A percentile compares a stretch with the other conserved stretches of the same genome.
Evolutionary conservation across 2,888 invertebrate species (phyloP).

Genomic region (Synergus umbraculus): DNA sequence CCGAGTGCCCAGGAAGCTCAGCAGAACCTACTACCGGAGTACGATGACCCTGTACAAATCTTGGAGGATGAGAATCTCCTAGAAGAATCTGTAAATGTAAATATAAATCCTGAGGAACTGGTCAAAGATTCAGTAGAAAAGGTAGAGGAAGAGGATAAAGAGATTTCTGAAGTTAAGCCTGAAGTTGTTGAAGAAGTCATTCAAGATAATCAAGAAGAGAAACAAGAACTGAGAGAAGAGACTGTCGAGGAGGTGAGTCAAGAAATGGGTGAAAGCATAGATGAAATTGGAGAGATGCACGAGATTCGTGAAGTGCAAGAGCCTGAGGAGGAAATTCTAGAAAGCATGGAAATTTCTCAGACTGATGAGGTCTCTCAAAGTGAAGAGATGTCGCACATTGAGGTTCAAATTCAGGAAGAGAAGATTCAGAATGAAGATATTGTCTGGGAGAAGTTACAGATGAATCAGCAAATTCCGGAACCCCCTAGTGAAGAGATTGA

Average conservation of each 20-base stretch:
- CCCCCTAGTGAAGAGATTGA: slow-evolving; percentile 21
- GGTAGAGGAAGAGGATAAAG: slow-evolving; percentile 42
- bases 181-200: slow-evolving; percentile 46
- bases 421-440: slow-evolving; percentile 20
- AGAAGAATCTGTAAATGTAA: slow-evolving; percentile 53
- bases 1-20: slow-evolving; percentile 51
- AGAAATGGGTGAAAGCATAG: slow-evolving; percentile 41
- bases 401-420: background rate
- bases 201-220: slow-evolving; percentile 57
- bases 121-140: slow-evolving; percentile 49
- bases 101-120: slow-evolving; percentile 54
- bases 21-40: slow-evolving; percentile 56
- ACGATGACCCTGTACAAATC: slow-evolving; percentile 56
- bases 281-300: slow-evolving; percentile 32
- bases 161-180: slow-evolving; percentile 41
- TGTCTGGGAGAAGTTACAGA: slow-evolving; percentile 31
- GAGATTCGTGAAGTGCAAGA: slow-evolving; percentile 41
- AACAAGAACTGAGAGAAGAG: slow-evolving; percentile 54
- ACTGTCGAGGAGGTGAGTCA: slow-evolving; percentile 51
- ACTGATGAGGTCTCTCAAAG: slow-evolving; percentile 10
- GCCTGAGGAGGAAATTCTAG: slow-evolving; percentile 8
- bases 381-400: slow-evolving; percentile 29
- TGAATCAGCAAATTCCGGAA: background rate
- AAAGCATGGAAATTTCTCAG: slow-evolving; percentile 45
- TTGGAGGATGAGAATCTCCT: slow-evolving; percentile 58